Percentiles rank a stretch among this genome's conserved stretches.
Evolutionary conservation across 2,888 invertebrate species (phyloP).

Genomic region (Cheilosia vulpina): DNA sequence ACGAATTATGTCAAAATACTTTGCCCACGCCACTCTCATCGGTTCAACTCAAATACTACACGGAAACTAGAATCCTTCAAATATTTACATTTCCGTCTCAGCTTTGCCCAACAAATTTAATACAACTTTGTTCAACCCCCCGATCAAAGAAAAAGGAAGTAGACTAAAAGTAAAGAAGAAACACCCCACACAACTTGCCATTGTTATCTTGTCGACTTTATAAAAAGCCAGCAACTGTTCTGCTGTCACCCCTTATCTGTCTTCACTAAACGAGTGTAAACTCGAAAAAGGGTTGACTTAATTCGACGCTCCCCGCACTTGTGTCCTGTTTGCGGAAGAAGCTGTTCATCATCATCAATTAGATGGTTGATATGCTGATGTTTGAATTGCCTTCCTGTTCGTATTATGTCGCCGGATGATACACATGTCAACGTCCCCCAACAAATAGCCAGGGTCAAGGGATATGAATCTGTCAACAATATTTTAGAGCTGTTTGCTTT

Average conservation of each 20-base stretch:
- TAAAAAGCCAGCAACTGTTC: constrained; percentile 6
- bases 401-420: constrained; percentile 19
- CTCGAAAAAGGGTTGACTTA: constrained; percentile 62
- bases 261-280: constrained; percentile 52
- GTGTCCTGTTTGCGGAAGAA: constrained; percentile 58
- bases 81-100: constrained; percentile 25
- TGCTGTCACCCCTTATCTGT: constrained; percentile 55
- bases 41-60: background rate
- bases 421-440: constrained; percentile 23
- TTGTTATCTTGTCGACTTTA: constrained; percentile 51
- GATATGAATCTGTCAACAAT: constrained; percentile 51
- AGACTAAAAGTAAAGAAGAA: background rate
- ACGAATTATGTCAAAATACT: no score
- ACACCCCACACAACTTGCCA: constrained; percentile 5
- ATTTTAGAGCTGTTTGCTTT: constrained; percentile 31
- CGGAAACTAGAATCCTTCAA: constrained; percentile 9
- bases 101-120: background rate
- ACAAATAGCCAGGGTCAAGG: constrained; percentile 15
- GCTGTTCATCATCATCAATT: constrained; percentile 58
- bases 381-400: constrained; percentile 27
- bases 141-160: constrained; percentile 2
- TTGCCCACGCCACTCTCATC: no score
- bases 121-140: constrained; percentile 2
- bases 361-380: constrained; percentile 44
- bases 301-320: constrained; percentile 36